phyloP scores from a whole-genome alignment of 92 coral and sea anemone genomes.

The Virgularia gustaviana region DNA sequence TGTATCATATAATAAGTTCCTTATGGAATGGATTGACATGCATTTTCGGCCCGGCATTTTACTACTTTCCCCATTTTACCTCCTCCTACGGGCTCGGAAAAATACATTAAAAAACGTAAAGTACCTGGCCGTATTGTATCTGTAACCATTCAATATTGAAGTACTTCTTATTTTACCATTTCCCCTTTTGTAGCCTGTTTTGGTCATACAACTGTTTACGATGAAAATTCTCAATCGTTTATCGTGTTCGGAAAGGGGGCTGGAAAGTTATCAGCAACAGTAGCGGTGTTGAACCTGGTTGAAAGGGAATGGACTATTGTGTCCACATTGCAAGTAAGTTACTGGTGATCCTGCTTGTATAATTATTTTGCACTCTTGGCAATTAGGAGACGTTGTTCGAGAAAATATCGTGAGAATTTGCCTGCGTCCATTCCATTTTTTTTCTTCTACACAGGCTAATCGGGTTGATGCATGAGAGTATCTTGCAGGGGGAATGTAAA shows the following conservation, averaged over 20 bases:
- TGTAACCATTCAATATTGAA: no score
- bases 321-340: slow-evolving; percentile 44
- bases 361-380: background rate
- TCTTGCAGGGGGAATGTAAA: no score
- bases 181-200: slow-evolving; percentile 35
- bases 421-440: no score
- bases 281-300: slow-evolving; percentile 63
- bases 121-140: no score
- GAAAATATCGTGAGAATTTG: no score
- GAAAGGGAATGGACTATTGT: slow-evolving; percentile 62
- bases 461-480: no score
- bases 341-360: background rate
- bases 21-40: background rate
- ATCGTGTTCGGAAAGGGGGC: slow-evolving; percentile 85
- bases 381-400: no score
- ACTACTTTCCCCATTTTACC: no score
- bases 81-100: no score
- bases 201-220: slow-evolving; percentile 83
- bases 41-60: background rate
- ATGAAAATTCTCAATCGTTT: slow-evolving; percentile 55
- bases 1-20: no score
- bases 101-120: no score
- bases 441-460: no score
- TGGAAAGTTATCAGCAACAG: slow-evolving; percentile 56
- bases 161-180: background rate